Evolutionary conservation across 2,113 vertebrate genomes (phyloP).

Genomic region (Cyanoramphus novaezelandiae): DNA sequence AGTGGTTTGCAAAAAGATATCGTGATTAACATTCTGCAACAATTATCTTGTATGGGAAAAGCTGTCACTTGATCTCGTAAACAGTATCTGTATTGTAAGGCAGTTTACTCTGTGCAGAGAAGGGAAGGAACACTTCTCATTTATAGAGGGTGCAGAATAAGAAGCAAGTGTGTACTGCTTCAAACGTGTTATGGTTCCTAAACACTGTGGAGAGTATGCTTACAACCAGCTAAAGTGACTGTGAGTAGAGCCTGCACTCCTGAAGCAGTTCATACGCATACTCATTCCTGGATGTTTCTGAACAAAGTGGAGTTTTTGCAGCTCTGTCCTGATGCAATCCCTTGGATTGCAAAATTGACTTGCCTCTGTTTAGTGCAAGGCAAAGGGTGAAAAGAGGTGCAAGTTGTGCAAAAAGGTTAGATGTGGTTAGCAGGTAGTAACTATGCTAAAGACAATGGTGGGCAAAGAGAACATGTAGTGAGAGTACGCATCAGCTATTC

Average conservation of each 20-base stretch:
- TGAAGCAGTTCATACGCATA: fast-evolving
- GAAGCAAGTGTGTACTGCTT: not conserved
- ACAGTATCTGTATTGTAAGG: not conserved
- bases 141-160: not conserved
- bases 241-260: not conserved
- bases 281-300: not conserved
- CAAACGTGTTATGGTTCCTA: not conserved
- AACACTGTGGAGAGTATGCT: not conserved
- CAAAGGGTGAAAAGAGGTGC: not conserved
- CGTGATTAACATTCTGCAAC: not conserved
- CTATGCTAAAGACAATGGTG: not conserved
- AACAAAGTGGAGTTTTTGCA: not conserved
- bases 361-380: not conserved
- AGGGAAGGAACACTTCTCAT: not conserved
- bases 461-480: not conserved
- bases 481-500: not conserved
- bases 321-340: not conserved
- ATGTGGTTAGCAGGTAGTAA: not conserved
- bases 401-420: not conserved
- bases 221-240: not conserved
- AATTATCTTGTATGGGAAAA: not conserved
- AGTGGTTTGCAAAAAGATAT: not conserved
- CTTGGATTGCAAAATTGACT: not conserved
- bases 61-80: not conserved
- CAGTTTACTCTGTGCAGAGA: not conserved